Percentiles rank a stretch among this genome's conserved stretches.
Evolutionary conservation across 1,140 invertebrate genomes (phyloP).

Genomic region (Diuraphis noxia): DNA sequence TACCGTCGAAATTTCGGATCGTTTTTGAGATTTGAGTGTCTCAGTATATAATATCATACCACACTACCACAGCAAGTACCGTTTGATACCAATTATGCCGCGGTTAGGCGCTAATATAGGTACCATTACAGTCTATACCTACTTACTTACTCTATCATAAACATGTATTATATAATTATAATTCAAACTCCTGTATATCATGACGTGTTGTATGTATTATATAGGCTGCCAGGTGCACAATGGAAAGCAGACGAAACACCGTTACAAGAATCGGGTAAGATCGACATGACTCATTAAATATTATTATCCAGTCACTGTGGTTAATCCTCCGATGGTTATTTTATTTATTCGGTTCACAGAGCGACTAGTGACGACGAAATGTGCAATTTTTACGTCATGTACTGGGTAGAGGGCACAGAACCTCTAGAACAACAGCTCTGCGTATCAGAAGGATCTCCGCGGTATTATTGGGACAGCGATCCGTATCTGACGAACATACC

Average conservation of each 20-base stretch:
- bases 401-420: slow-evolving; percentile 85
- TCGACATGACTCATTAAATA: slow-evolving; percentile 10
- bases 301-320: not conserved
- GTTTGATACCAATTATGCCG: not conserved
- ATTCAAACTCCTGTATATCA: too few species aligned
- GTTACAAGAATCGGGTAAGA: slow-evolving; percentile 78
- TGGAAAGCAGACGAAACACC: slow-evolving; percentile 72
- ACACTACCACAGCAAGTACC: not conserved
- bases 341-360: slow-evolving; percentile 61
- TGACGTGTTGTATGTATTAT: slow-evolving; percentile 56
- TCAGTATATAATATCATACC: not conserved
- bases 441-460: slow-evolving; percentile 79
- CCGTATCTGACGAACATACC: slow-evolving; percentile 75
- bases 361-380: slow-evolving; percentile 93
- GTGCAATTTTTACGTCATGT: slow-evolving; percentile 99
- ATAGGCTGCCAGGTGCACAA: slow-evolving; percentile 86
- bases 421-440: slow-evolving; percentile 83
- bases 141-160: not conserved
- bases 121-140: not conserved
- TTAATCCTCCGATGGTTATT: not conserved
- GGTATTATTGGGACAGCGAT: slow-evolving; percentile 76
- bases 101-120: not conserved
- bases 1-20: not conserved
- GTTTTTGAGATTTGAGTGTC: not conserved
- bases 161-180: slow-evolving; percentile 4